Evolutionary conservation across 2,797 vertebrate genomes (phyloP).

Genomic region (Propithecus deckenii): DNA sequence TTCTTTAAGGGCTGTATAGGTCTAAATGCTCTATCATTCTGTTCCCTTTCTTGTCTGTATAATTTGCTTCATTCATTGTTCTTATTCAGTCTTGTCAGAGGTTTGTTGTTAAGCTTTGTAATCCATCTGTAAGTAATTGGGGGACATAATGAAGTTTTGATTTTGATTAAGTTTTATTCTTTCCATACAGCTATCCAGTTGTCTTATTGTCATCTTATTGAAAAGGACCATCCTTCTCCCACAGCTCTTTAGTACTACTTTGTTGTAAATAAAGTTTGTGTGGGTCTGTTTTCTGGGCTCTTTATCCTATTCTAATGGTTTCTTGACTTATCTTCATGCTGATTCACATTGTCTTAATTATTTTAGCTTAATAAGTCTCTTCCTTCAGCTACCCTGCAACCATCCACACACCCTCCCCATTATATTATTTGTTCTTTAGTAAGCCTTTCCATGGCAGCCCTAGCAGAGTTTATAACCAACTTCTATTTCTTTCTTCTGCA

Average conservation of each 20-base stretch:
- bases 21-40: neutral
- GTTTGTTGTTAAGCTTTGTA: neutral
- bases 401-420: neutral
- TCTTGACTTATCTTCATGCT: neutral
- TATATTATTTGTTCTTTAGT: neutral
- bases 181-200: neutral
- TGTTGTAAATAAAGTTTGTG: neutral
- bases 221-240: neutral
- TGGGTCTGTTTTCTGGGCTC: neutral
- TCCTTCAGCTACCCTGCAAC: neutral
- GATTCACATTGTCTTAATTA: neutral
- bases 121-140: neutral
- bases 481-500: neutral
- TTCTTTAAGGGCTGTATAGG: neutral
- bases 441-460: neutral
- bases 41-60: neutral
- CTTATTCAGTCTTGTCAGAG: neutral
- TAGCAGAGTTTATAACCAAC: neutral
- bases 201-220: neutral
- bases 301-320: neutral
- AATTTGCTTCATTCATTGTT: neutral
- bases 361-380: neutral
- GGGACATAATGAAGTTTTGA: neutral
- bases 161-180: neutral
- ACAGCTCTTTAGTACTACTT: neutral